Evolutionary conservation across 2,888 invertebrate genomes (phyloP).

Genomic region (Orthosia incerta): DNA sequence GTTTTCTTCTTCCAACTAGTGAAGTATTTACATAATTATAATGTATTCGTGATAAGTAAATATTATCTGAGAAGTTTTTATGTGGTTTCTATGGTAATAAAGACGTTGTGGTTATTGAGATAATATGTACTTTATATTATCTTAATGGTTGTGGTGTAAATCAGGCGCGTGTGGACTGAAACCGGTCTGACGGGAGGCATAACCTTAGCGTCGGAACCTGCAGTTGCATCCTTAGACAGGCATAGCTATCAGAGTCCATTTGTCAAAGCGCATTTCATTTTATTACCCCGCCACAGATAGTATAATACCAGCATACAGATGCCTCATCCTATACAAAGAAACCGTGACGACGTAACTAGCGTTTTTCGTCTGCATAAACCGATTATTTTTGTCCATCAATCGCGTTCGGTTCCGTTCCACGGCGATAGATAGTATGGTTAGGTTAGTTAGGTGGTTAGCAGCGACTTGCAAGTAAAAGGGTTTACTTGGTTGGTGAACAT

Average conservation of each 20-base stretch:
- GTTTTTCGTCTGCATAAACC: no score
- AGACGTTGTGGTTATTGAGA: slow-evolving; percentile 22
- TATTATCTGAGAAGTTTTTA: slow-evolving; percentile 27
- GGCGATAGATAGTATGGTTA: no score
- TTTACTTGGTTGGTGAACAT: no score
- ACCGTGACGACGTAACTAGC: no score
- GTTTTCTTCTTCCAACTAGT: no score
- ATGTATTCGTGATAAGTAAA: slow-evolving; percentile 15
- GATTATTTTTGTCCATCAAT: no score
- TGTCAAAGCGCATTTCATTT: slow-evolving; percentile 24
- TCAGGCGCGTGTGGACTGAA: slow-evolving; percentile 28
- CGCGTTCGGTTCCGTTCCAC: no score
- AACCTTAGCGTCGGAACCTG: slow-evolving; percentile 33
- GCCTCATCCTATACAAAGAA: no score
- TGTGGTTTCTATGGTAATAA: slow-evolving; percentile 41
- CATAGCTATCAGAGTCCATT: slow-evolving; percentile 21
- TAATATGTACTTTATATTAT: no score
- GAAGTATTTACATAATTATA: slow-evolving; percentile 8
- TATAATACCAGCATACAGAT: no score
- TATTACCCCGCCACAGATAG: slow-evolving; percentile 10
- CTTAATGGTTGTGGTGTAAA: slow-evolving; percentile 36
- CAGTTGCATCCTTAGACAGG: slow-evolving; percentile 36
- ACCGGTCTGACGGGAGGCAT: slow-evolving; percentile 50
- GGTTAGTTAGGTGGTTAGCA: no score
- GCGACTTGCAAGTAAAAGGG: no score